These are phyloP conservation scores for Gadus chalcogrammus DNA, from an alignment of 2,113 vertebrate genomes.

Conservation along the genomic window DNA sequence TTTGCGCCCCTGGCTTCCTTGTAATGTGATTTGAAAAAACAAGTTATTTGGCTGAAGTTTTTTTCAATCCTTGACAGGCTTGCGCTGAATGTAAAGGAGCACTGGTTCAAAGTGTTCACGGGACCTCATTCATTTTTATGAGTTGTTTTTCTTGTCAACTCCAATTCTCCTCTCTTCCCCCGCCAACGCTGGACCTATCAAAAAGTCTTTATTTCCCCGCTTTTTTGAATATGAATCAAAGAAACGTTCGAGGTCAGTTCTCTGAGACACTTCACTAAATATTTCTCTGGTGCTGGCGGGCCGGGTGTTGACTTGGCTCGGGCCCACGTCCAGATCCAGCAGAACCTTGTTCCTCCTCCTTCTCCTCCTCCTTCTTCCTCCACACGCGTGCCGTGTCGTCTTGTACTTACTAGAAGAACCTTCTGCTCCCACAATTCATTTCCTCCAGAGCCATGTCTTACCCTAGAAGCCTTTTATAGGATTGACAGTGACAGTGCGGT, in stretches of 20 bases:
- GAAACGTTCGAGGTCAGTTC: constrained; percentile 49
- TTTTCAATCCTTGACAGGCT: constrained; percentile 31
- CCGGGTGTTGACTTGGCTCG: constrained; percentile 67
- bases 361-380: constrained; percentile 45
- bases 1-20: constrained; percentile 16
- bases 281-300: constrained; percentile 60
- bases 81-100: constrained; percentile 43
- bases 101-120: constrained; percentile 46
- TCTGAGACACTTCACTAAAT: constrained; percentile 67
- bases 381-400: constrained; percentile 62
- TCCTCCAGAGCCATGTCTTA: constrained; percentile 66
- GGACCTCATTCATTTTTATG: constrained; percentile 60
- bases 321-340: constrained; percentile 56
- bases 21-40: constrained; percentile 14
- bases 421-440: constrained; percentile 72
- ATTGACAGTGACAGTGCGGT: constrained; percentile 61
- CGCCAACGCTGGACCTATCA: constrained; percentile 53
- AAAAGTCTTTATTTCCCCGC: constrained; percentile 58
- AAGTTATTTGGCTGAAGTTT: constrained; percentile 27
- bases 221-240: constrained; percentile 64
- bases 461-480: constrained; percentile 53
- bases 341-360: constrained; percentile 31
- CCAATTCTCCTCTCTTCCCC: constrained; percentile 55
- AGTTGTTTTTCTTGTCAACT: constrained; percentile 71
- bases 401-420: constrained; percentile 57